Percentiles rank a stretch among this genome's conserved stretches.
Evolutionary conservation across 2,888 invertebrate species (phyloP).

Genomic region (Fragum fragum): DNA sequence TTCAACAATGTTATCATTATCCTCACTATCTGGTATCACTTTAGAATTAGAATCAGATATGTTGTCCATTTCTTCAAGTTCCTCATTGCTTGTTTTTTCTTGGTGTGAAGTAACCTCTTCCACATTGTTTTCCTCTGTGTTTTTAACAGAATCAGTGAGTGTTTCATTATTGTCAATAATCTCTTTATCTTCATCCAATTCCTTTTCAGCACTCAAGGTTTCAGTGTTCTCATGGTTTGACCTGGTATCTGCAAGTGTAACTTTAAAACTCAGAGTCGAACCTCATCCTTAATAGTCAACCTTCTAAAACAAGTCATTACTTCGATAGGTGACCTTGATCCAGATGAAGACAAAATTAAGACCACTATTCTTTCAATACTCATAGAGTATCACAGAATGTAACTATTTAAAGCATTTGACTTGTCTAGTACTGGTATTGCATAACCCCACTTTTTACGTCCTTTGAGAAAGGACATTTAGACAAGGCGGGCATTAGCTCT

Average conservation of each 20-base stretch:
- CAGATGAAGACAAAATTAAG: no score
- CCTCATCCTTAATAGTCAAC: no score
- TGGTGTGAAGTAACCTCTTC: neutral
- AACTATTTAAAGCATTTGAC: no score
- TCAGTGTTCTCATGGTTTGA: neutral
- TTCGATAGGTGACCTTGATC: no score
- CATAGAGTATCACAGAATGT: no score
- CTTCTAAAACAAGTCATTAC: no score
- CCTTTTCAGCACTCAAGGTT: neutral
- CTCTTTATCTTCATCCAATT: neutral
- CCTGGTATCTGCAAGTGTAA: neutral
- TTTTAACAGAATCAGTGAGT: neutral
- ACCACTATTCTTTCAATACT: no score
- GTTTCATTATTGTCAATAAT: neutral
- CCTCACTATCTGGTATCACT: neutral
- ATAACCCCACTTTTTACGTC: no score
- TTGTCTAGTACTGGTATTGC: no score
- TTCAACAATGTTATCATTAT: neutral
- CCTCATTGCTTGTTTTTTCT: neutral
- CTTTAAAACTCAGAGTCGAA: neutral
- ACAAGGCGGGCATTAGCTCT: no score
- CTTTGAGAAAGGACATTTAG: no score
- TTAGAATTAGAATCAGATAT: neutral
- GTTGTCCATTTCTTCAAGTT: neutral
- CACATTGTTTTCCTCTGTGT: neutral